Percentiles rank a stretch among this genome's conserved stretches.
phyloP scores from a whole-genome alignment of 2,888 invertebrate species.

The Hemithea aestivaria region DNA sequence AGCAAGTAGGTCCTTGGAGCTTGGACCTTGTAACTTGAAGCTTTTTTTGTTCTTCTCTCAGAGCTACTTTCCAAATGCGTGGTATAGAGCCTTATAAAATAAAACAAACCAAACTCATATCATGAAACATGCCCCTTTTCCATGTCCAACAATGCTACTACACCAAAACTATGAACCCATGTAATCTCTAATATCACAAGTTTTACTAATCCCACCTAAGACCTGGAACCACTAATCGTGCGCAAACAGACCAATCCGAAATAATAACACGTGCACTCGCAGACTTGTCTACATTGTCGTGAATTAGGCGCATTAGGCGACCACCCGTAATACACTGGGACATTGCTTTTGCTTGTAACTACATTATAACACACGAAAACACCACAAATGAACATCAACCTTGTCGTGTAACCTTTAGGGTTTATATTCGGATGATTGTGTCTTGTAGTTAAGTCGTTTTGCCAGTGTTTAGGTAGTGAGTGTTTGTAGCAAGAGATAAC shows the following conservation, averaged over 20 bases:
- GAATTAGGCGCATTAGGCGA: slow-evolving; percentile 73
- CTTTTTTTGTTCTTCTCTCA: too few relatives aligned
- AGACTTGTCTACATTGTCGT: slow-evolving; percentile 68
- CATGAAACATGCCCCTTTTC: too few relatives aligned
- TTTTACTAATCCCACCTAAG: not conserved
- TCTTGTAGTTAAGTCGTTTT: slow-evolving; percentile 37
- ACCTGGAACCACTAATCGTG: slow-evolving; percentile 12
- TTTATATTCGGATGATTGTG: slow-evolving; percentile 23
- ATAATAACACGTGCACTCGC: slow-evolving; percentile 48
- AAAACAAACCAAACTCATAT: too few relatives aligned
- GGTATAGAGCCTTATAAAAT: too few relatives aligned
- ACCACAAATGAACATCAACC: slow-evolving; percentile 24
- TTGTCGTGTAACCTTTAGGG: slow-evolving; percentile 22
- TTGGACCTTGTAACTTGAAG: too few relatives aligned
- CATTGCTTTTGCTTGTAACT: slow-evolving; percentile 68
- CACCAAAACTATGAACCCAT: too few relatives aligned
- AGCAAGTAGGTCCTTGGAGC: too few relatives aligned
- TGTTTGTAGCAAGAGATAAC: slow-evolving; percentile 78
- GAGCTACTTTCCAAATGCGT: too few relatives aligned
- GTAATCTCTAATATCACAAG: too few relatives aligned
- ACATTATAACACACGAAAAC: slow-evolving; percentile 37
- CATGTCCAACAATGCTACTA: too few relatives aligned
- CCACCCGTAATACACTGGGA: slow-evolving; percentile 69
- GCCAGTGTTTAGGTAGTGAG: slow-evolving; percentile 39
- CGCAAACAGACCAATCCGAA: slow-evolving; percentile 44